Conservation (phyloP, 2,797 vertebrate species). For the Pteronotus mesoamericanus region DNA sequence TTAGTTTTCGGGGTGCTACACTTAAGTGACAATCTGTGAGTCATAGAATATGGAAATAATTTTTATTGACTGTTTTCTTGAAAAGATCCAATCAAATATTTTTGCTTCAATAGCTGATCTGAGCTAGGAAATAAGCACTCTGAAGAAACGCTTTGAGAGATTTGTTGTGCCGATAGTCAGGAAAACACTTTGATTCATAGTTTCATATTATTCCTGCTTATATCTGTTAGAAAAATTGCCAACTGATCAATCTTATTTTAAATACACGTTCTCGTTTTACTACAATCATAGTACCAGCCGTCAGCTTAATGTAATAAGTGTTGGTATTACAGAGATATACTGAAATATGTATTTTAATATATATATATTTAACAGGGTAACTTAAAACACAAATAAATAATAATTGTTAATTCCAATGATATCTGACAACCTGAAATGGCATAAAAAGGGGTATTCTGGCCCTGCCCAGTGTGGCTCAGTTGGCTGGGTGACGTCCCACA, state of each 20-base stretch:
- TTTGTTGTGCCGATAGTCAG: constrained; percentile 30
- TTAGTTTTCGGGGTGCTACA: not conserved
- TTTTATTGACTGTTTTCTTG: not conserved
- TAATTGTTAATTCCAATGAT: not conserved
- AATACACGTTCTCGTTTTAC: not conserved
- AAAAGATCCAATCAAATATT: constrained; percentile 66
- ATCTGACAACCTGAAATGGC: not conserved
- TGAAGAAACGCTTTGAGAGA: constrained; percentile 56
- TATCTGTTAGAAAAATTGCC: not conserved
- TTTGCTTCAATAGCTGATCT: constrained; percentile 77
- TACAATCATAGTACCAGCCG: constrained; percentile 8
- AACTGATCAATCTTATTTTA: not conserved
- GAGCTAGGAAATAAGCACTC: constrained; percentile 74
- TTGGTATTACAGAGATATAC: not conserved
- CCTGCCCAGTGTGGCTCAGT: not conserved
- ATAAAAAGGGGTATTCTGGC: not conserved
- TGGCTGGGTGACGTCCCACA: not conserved
- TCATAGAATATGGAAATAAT: not conserved
- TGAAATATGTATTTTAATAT: not conserved
- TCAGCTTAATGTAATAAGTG: not conserved
- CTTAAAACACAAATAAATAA: not conserved
- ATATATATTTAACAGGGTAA: not conserved
- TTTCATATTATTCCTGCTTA: not conserved
- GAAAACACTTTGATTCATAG: constrained; percentile 2
- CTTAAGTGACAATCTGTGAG: not conserved